Conservation (phyloP, 2,888 invertebrate species). For the Phytoseiulus persimilis region DNA sequence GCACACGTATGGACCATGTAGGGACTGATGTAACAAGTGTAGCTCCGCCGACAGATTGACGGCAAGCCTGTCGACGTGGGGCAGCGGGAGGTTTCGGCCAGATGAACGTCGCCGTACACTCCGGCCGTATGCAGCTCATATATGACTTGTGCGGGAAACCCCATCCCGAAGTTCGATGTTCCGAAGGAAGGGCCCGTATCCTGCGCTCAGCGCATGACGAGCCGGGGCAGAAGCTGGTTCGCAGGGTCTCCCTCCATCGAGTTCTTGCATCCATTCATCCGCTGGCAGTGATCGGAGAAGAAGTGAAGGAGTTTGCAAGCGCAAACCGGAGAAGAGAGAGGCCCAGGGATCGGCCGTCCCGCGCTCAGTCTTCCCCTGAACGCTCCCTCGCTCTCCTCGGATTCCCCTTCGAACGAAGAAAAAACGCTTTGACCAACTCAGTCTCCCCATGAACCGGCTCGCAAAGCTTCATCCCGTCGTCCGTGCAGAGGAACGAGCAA, state of each 20-base stretch:
- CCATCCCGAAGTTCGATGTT: background rate
- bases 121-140: background rate
- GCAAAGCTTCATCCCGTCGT: background rate
- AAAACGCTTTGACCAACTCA: background rate
- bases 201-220: background rate
- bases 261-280: background rate
- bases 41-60: background rate
- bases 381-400: background rate
- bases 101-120: background rate
- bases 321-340: background rate
- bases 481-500: background rate
- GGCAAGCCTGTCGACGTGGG: background rate
- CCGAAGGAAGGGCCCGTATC: background rate
- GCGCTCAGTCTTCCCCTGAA: background rate
- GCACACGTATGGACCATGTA: background rate
- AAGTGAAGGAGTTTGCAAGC: background rate
- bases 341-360: background rate
- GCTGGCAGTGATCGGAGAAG: background rate
- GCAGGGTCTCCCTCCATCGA: no score
- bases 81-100: background rate
- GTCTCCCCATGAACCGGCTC: background rate
- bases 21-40: background rate
- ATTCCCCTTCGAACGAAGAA: background rate
- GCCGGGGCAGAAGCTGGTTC: background rate
- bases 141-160: background rate